These are phyloP conservation scores for Imbricaverruca yamaguchii DNA, from an alignment of 2,888 invertebrate species.

Conservation along the genomic window DNA sequence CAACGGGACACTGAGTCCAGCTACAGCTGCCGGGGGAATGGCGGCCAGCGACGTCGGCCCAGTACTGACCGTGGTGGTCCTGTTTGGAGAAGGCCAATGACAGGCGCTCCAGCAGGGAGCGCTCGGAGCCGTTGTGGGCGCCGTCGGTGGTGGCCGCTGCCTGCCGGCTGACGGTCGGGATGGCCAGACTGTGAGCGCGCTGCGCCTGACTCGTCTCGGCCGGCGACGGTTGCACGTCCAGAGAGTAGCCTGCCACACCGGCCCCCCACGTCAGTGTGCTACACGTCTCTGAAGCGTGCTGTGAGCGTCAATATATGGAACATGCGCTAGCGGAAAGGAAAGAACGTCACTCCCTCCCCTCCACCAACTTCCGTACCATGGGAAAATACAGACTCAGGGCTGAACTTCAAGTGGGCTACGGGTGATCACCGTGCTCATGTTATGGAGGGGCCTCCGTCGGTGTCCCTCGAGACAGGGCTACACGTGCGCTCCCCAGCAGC, in stretches of 20 bases:
- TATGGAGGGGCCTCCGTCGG: too few relatives aligned
- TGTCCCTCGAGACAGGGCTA: too few relatives aligned
- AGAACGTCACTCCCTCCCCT: too few relatives aligned
- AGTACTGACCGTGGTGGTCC: neutral
- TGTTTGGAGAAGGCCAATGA: constrained; percentile 11
- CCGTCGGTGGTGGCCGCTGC: neutral
- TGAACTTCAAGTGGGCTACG: too few relatives aligned
- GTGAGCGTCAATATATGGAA: too few relatives aligned
- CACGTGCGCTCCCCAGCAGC: too few relatives aligned
- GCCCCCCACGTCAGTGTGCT: neutral
- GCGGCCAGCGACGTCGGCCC: too few relatives aligned
- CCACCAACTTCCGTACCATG: too few relatives aligned
- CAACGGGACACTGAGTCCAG: neutral
- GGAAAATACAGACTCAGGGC: too few relatives aligned
- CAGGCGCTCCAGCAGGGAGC: constrained; percentile 4
- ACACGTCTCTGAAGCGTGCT: too few relatives aligned
- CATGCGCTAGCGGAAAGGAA: neutral
- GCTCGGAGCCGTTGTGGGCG: neutral
- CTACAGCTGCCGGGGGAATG: too few relatives aligned
- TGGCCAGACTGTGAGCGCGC: neutral
- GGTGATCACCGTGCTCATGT: too few relatives aligned
- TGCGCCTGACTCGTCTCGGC: neutral
- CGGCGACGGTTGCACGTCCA: neutral
- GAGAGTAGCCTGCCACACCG: neutral
- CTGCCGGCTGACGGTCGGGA: neutral